Base-by-base conservation (phyloP, 1,140 invertebrate genomes). In the Octopus sinensis region DNA sequence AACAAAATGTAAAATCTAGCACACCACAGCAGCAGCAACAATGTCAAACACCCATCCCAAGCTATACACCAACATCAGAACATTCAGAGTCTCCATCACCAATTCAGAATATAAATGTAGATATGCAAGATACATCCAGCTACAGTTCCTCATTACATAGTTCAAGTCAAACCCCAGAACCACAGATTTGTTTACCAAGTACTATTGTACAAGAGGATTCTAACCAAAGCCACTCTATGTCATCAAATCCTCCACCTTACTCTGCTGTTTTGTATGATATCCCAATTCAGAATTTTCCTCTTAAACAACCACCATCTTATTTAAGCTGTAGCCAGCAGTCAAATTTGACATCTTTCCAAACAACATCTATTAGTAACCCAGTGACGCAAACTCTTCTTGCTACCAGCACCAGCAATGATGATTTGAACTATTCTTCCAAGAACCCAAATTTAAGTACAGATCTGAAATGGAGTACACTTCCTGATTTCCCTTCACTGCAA, bases 291-390 rank as follows among this genome's bases (percentile, higher is more conserved):
- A 84, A 83, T 54, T 87, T 83, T 56, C 51, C 86, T 43, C 82
- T 91, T 56, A 91, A 91, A 82, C 91, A 91, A 79, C 89, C 89
- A 17, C 89, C 89, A 30, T 85, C 88, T 10, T 91, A 90, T 83
- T 89, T 85, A 76, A 89, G 88, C 80, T 89, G 88, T 79, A 82
- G 87, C 79, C 86, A 90, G 54, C 88, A 85, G 77, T 83, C 77
- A 43, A 6, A 30, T 80, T 86, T 82, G 83, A 86, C 77, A 84
- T 79, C 62, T 84, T 83, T 83, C 83, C 84, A 7, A 76, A 81
- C 13, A 81, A 79, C 54, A 79, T 80, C 10, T 7, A 54, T 80
- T 2, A 82, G 73, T 30, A 80, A 82, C 9, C 76, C 82, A 75
- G 81, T 79, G 56, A 81, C 82, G 56, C 86, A 84, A 62, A 83